Conservation (phyloP, 2,113 vertebrate genomes). For the Argyrosomus japonicus region DNA sequence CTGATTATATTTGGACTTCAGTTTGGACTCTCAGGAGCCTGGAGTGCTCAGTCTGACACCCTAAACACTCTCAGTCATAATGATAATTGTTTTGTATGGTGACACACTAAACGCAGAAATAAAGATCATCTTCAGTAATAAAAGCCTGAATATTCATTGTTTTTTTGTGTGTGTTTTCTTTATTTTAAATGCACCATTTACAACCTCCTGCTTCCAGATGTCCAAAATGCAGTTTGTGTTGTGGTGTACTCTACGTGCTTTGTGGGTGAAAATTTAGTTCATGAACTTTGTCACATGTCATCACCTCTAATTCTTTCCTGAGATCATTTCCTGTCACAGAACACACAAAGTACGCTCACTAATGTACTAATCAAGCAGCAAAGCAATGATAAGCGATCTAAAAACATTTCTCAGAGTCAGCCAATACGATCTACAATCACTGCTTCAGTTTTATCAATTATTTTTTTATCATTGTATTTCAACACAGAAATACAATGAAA, state of each 20-base stretch:
- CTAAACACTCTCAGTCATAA: neutral
- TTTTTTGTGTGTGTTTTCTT: neutral
- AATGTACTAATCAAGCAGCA: neutral
- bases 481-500: too few relatives aligned
- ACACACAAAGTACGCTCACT: neutral
- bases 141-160: neutral
- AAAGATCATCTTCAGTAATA: neutral
- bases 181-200: neutral
- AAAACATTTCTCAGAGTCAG: neutral
- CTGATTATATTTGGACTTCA: neutral
- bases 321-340: slow-evolving; percentile 42
- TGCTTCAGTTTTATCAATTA: too few relatives aligned
- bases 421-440: too few relatives aligned
- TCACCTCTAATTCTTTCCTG: slow-evolving; percentile 17
- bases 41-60: neutral
- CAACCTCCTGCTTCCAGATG: neutral
- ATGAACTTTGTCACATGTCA: slow-evolving; percentile 1
- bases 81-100: neutral
- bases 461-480: too few relatives aligned
- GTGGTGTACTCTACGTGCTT: neutral
- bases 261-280: slow-evolving; percentile 10
- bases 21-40: neutral
- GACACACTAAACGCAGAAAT: neutral
- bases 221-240: neutral
- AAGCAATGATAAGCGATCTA: neutral